These are phyloP conservation scores for Rhagonycha lutea DNA, from an alignment of 2,888 invertebrate genomes.

Conservation along the genomic window DNA sequence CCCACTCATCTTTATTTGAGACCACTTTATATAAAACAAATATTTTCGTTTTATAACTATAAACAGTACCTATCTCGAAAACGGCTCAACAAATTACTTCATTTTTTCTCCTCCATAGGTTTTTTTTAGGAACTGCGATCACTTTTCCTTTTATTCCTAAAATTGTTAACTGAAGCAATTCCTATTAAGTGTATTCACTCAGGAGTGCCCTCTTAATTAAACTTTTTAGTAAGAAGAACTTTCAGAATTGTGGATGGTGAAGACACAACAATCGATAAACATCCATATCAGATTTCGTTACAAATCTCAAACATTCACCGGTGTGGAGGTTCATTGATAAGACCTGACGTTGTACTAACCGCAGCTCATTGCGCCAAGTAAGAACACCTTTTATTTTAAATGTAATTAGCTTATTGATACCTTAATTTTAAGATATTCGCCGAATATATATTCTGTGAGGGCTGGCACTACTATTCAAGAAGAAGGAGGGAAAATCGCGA, in stretches of 20 bases:
- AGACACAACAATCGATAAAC: neutral
- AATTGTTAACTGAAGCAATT: too few species aligned
- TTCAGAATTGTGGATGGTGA: neutral
- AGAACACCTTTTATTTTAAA: neutral
- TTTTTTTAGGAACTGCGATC: too few species aligned
- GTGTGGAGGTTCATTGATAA: neutral
- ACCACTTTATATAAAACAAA: too few species aligned
- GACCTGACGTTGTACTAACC: neutral
- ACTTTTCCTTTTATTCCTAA: too few species aligned
- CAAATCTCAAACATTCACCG: neutral
- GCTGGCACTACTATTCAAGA: neutral
- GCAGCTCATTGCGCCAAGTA: neutral
- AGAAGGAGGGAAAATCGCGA: neutral
- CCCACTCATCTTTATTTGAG: too few species aligned
- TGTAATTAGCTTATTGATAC: neutral
- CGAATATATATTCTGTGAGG: neutral
- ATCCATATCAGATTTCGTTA: neutral
- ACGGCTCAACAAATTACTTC: too few species aligned
- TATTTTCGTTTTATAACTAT: too few species aligned
- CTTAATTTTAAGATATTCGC: neutral
- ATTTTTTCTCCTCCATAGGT: too few species aligned
- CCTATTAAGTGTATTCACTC: too few species aligned
- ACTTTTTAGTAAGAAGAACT: too few species aligned
- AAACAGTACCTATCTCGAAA: too few species aligned
- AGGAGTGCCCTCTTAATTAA: too few species aligned